Evolutionary conservation across 2,888 invertebrate genomes (phyloP).

Genomic region (Hydroisotoma schaefferi): DNA sequence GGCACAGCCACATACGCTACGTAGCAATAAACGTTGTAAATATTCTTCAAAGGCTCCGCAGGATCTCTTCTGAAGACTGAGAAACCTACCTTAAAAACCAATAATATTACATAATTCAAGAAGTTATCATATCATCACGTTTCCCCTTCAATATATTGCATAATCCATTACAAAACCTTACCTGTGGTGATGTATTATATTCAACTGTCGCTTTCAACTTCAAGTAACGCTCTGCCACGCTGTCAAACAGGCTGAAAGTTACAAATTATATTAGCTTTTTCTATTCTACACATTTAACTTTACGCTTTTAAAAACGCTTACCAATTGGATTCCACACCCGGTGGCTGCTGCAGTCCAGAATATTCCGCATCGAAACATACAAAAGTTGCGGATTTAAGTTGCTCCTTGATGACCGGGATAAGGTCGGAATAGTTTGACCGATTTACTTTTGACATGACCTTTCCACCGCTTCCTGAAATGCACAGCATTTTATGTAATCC

Average conservation of each 20-base stretch:
- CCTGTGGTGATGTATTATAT: conserved; percentile 34
- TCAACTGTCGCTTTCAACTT: conserved; percentile 53
- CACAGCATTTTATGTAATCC: too few relatives aligned
- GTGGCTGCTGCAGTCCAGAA: conserved; percentile 55
- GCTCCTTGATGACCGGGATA: conserved; percentile 58
- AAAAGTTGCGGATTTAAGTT: conserved; percentile 61
- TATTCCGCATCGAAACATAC: conserved; percentile 73
- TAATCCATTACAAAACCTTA: too few relatives aligned
- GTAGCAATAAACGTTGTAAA: conserved; percentile 61
- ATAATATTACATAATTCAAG: neutral
- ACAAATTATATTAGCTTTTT: conserved; percentile 1
- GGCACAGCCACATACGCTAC: conserved; percentile 68
- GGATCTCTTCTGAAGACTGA: conserved; percentile 62
- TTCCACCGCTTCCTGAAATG: too few relatives aligned
- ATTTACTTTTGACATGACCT: conserved; percentile 55
- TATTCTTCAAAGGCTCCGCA: conserved; percentile 55
- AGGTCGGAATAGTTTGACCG: conserved; percentile 61
- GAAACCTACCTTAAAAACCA: conserved; percentile 64
- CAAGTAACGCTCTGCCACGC: conserved; percentile 57
- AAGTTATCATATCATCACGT: neutral
- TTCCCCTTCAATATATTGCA: neutral
- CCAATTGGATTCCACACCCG: conserved; percentile 10
- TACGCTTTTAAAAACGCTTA: conserved; percentile 10
- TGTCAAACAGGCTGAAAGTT: conserved; percentile 60
- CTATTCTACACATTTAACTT: neutral